These are phyloP conservation scores for Crotophaga sulcirostris DNA, from an alignment of 2,113 vertebrate genomes.

Conservation along the genomic window DNA sequence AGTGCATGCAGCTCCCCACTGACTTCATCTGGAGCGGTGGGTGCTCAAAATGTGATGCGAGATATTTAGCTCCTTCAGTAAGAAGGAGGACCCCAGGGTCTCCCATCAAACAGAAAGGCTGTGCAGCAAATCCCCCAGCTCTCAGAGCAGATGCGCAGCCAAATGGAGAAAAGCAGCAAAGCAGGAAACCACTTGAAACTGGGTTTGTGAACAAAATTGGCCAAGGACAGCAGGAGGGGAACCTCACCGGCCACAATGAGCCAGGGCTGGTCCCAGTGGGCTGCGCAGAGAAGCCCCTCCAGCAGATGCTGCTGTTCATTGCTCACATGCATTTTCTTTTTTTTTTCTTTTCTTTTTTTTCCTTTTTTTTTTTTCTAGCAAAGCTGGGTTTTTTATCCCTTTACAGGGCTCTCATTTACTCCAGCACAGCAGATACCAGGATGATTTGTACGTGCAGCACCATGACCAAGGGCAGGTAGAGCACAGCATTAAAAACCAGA, in stretches of 20 bases:
- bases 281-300: not conserved
- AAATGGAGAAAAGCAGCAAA: not conserved
- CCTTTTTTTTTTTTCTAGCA: not conserved
- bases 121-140: not conserved
- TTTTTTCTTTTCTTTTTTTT: rapidly evolving
- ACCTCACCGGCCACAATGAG: rapidly evolving
- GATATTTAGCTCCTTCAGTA: not conserved
- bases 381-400: not conserved
- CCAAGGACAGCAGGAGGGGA: not conserved
- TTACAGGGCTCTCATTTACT: not conserved
- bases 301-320: not conserved
- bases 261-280: not conserved
- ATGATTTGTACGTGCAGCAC: not conserved
- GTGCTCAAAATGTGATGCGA: not conserved
- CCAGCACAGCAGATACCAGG: not conserved
- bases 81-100: not conserved
- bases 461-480: not conserved
- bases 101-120: not conserved
- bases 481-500: not conserved
- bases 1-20: not conserved
- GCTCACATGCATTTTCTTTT: rapidly evolving
- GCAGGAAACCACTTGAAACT: not conserved
- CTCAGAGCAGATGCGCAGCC: not conserved
- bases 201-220: not conserved
- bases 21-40: not conserved